Percentiles rank a stretch among this genome's conserved stretches.
Conservation (phyloP, 1,140 invertebrate species). For the Drosophila teissieri region DNA sequence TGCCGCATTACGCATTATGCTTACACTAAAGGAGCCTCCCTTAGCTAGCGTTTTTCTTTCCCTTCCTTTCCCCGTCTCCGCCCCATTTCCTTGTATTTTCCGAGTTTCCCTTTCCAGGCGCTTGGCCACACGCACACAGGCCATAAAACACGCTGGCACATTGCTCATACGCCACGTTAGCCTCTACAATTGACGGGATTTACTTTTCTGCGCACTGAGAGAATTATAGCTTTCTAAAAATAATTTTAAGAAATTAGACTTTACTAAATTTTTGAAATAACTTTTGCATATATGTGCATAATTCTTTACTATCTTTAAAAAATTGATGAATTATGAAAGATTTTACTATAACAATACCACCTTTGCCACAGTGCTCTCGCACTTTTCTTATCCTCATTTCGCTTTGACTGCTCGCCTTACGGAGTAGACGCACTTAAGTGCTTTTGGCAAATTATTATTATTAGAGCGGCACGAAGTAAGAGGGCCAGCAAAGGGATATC, state of each 20-base stretch:
- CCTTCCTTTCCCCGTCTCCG: not conserved
- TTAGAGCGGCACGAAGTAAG: slow-evolving; percentile 43
- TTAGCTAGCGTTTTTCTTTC: not conserved
- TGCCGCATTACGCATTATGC: slow-evolving; percentile 63
- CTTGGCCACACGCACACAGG: slow-evolving; percentile 68
- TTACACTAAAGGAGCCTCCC: slow-evolving; percentile 28
- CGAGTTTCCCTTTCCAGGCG: slow-evolving; percentile 25
- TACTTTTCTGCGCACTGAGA: slow-evolving; percentile 38
- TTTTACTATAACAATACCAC: not conserved
- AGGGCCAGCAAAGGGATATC: slow-evolving; percentile 8
- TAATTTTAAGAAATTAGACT: too few species aligned
- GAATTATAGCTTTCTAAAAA: not conserved
- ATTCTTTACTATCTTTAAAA: too few species aligned
- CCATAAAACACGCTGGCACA: slow-evolving; percentile 71
- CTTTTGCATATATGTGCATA: too few species aligned
- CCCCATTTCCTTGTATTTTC: slow-evolving; percentile 6
- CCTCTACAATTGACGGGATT: slow-evolving; percentile 70
- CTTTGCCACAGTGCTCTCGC: not conserved
- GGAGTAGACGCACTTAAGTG: slow-evolving; percentile 80
- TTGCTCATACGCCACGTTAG: slow-evolving; percentile 75
- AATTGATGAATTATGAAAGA: too few species aligned
- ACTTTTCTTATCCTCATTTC: slow-evolving; percentile 16
- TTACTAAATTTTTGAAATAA: too few species aligned
- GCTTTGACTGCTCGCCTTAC: slow-evolving; percentile 34
- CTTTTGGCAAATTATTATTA: slow-evolving; percentile 82